Conservation (phyloP, 2,113 vertebrate species). For the Macaca nemestrina region DNA sequence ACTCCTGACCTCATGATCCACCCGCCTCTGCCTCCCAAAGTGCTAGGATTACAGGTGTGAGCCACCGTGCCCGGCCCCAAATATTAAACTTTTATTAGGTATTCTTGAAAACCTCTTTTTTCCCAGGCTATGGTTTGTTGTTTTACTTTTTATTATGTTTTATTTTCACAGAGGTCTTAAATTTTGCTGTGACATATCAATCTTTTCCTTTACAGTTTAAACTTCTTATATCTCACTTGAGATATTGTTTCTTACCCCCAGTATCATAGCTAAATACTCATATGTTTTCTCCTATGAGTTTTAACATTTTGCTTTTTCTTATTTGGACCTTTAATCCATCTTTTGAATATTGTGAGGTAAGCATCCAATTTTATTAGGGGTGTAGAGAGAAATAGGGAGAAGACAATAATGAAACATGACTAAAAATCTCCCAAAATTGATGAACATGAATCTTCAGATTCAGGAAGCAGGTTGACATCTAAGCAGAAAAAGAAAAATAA, state of each 20-base stretch:
- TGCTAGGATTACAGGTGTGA: too few relatives aligned
- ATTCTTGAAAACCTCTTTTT: neutral
- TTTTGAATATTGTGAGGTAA: neutral
- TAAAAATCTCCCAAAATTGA: neutral
- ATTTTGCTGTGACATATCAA: neutral
- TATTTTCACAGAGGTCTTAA: neutral
- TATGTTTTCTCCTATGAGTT: neutral
- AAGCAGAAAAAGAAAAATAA: neutral
- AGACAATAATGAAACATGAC: neutral
- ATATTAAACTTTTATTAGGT: neutral
- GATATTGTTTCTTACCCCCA: neutral
- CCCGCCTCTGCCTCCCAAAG: too few relatives aligned
- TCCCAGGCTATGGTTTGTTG: neutral
- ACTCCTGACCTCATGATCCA: too few relatives aligned
- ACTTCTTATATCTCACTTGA: neutral
- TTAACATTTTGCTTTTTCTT: neutral
- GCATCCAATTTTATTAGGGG: neutral
- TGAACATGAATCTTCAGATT: neutral
- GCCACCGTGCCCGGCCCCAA: neutral
- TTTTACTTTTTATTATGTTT: neutral
- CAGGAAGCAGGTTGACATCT: neutral
- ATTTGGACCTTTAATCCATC: neutral
- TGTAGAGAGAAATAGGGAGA: neutral
- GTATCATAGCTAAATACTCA: neutral
- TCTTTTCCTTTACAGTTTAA: neutral